Conservation (phyloP, 2,797 vertebrate species). For the Platyrinchus mystaceus region DNA sequence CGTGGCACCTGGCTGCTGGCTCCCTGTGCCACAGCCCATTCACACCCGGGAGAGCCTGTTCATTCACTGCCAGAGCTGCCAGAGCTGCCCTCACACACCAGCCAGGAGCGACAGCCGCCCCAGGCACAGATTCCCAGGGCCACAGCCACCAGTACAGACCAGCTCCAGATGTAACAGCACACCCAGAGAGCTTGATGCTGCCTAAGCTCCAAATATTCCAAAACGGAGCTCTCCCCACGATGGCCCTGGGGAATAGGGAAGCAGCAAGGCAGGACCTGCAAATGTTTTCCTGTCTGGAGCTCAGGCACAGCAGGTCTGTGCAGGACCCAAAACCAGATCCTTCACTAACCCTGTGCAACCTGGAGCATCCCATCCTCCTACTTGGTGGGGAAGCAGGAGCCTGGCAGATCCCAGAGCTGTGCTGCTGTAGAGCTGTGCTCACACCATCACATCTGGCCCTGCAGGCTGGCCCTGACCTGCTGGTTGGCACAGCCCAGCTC, state of each 20-base stretch:
- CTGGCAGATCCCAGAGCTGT: not conserved
- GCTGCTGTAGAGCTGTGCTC: not conserved
- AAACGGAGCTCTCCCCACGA: rapidly evolving
- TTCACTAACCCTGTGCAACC: not conserved
- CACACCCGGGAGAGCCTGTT: not conserved
- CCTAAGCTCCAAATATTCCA: not conserved
- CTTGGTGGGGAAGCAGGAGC: not conserved
- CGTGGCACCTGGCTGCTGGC: not conserved
- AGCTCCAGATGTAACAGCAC: not conserved
- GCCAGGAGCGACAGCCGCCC: not conserved
- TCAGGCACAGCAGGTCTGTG: not conserved
- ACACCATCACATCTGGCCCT: not conserved
- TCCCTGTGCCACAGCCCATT: not conserved
- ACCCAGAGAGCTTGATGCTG: not conserved
- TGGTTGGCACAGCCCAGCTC: not conserved
- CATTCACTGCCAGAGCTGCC: not conserved
- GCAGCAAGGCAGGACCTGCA: not conserved
- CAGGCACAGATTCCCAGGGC: not conserved
- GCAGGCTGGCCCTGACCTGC: not conserved
- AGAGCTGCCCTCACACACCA: not conserved
- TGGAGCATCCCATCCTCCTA: not conserved
- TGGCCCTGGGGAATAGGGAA: not conserved
- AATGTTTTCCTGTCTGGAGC: rapidly evolving
- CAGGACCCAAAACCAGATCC: not conserved
- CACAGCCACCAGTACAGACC: rapidly evolving